Base-by-base conservation (phyloP, 1,140 invertebrate genomes). In the Eulimnadia texana region DNA sequence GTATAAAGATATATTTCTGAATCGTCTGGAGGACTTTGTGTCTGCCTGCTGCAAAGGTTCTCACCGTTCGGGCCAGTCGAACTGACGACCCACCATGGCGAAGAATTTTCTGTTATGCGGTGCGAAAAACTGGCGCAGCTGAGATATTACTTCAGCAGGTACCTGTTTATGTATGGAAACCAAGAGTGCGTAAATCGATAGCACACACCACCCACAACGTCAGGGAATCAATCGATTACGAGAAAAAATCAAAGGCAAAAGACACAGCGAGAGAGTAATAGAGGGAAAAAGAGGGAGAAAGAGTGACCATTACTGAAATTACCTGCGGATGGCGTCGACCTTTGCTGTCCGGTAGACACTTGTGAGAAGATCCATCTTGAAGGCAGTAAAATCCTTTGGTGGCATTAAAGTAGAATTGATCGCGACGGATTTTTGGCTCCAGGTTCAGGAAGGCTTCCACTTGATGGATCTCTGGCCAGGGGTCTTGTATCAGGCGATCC, bases 341-440 rank as follows among this genome's bases (percentile, higher is more conserved):
- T 75, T 97, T 96, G 2, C 88, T 93, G 73, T 92, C 93, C 51
- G 89, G 90, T 49, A 97, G 75, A 74, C 93, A 96, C 69, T 93
- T 83, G 1, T 85, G 82, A 6, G 33, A 9, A 16, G 90, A 85
- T 0, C 85, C 86, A 69, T 90, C 92, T 66, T 88, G 82, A 3
- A 96, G 76, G 71, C 93, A 97, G 0, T 90, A 92, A 72, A 96
- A 97, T 0, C 92, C 91, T 74, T 95, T 94, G 3, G 90, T 90
- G 2, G 86, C 82, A 73, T 96, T 94, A 72, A 93, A 91, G 71
- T 91, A 92, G 73, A 97, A 96, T 72, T 95, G 85, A 67, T 89
- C 88, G 62, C 93, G 86, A 3, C 83, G 89, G 53, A 95, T 87
- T 13, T 89, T 81, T n/a, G 80, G 78, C 66, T 88, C 85, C 6